Base-by-base conservation (phyloP, 2,797 vertebrate genomes). In the Sciaenops ocellatus region DNA sequence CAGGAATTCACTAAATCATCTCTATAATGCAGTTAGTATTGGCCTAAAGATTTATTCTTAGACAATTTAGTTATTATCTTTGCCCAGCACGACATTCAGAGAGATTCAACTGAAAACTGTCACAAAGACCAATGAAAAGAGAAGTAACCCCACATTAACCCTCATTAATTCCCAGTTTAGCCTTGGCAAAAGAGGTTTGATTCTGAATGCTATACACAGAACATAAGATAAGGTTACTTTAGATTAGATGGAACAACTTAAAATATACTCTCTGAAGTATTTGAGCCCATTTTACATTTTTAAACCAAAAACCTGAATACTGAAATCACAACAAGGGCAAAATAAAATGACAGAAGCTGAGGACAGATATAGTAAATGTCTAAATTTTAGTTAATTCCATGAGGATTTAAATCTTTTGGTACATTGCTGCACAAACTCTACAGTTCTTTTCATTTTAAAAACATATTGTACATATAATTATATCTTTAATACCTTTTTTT, bases 111-210 rank as follows among this genome's bases (percentile, higher is more conserved):
- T 30, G 64, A 80, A 61, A 68, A 52, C 34, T 2, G 34, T 38
- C 34, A 38, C 8, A 38, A 9, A 38, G 17, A 50, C 62, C 24
- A 52, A 11, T 56, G n/a, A 61, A 65, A 56, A 28, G 34, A 55
- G 48, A 67, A 50, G 54, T 38, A 76, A 52, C 48, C 11, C 30
- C 34, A 72, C 16, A 10, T 4, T 72, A 56, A 73, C 30, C 47
- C 15, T 41, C 5, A 69, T 61, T 76, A 71, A 78, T 65, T 69
- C n/a, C 18, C 68, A 77, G 47, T 28, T 75, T 26, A 69, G 41
- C 44, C 26, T 4, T 62, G 47, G 38, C 44, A 61, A 71, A 80
- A 50, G 55, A 66, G 38, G 26, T 46, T 50, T 24, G n/a, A 66
- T 17, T 76, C n/a, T 55, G 6, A 54, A 56, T 60, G 24, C 30